Base-by-base conservation (phyloP, 2,113 vertebrate genomes). In the Lampris megalopsis region DNA sequence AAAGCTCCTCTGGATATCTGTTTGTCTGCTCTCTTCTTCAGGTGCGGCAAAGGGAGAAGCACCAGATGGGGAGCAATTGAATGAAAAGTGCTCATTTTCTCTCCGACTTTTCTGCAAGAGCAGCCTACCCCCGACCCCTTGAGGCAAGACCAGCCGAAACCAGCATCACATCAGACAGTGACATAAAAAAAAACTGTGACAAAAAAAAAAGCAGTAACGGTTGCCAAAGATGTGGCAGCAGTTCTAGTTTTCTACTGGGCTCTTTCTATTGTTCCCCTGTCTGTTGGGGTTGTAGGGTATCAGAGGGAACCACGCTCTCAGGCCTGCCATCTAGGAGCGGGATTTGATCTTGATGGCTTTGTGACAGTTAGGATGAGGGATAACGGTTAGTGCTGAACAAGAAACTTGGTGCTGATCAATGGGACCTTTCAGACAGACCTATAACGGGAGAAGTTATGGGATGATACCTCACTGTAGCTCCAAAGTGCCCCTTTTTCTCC, bases 11-110 rank as follows among this genome's bases (percentile, higher is more conserved):
- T 93, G 85, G 93, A 92, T 93, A 94, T 95, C 94, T 93, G 93
- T 96, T 95, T 96, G 94, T 94, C 94, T 94, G 81, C 79, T 82
- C 72, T 57, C 67, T 53, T 79, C 75, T 78, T 86, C 84, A 78
- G 71, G 83, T 73, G 77, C 36, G 56, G 79, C 24, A 5, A 68
- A 73, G 82, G 73, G 80, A 83, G 77, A 85, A 89, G 76, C 59
- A 91, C 84, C 89, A 91, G 87, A 90, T 24, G 59, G 87, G 89
- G 88, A 92, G 87, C 86, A 67, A 93, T 90, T 89, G 87, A 93
- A 93, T 90, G 86, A 83, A 92, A 92, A 92, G 86, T 89, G 88
- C 84, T 89, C 80, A 72, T 89, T 92, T 92, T 92, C 80, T 89
- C 61, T 36, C 72, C 6, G 84, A 89, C 80, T 88, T 91, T 88